These are phyloP conservation scores for Calliopsis andreniformis DNA, from an alignment of 1,140 invertebrate species.

Conservation along the genomic window DNA sequence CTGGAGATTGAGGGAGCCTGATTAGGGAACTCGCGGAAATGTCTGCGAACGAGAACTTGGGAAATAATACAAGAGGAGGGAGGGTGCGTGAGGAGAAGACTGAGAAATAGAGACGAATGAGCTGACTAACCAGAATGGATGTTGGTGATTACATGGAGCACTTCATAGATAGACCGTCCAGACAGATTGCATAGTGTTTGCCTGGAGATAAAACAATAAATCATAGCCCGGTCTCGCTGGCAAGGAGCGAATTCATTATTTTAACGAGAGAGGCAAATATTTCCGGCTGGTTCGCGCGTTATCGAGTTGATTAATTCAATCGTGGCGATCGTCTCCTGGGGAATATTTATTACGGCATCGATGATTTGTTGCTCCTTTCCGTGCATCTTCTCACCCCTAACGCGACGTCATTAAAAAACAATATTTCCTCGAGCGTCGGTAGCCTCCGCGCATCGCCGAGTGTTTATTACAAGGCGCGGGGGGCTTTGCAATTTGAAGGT, in stretches of 20 bases:
- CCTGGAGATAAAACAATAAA: constrained; percentile 18
- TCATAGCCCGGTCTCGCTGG: background rate
- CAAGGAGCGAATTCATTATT: constrained; percentile 9
- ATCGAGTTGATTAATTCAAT: constrained; percentile 11
- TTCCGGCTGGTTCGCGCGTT: background rate
- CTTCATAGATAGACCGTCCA: constrained; percentile 1
- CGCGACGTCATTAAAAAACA: too few species aligned
- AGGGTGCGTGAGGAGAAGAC: background rate
- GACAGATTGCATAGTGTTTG: constrained; percentile 2
- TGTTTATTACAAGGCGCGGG: constrained; percentile 15
- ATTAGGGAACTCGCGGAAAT: background rate
- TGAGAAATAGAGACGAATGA: constrained; percentile 9
- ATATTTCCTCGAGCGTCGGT: too few species aligned
- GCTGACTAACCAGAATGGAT: constrained; percentile 11
- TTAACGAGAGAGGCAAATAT: background rate
- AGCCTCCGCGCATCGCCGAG: background rate
- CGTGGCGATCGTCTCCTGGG: background rate
- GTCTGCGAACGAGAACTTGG: background rate
- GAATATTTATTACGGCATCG: background rate
- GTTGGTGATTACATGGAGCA: constrained; percentile 7
- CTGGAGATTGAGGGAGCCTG: background rate
- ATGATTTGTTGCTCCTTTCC: background rate
- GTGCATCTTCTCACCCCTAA: background rate
- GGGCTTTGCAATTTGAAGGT: constrained; percentile 18
- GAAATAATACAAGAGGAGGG: background rate